Evolutionary conservation across 2,113 vertebrate species (phyloP).

Genomic region (Polypterus senegalus): DNA sequence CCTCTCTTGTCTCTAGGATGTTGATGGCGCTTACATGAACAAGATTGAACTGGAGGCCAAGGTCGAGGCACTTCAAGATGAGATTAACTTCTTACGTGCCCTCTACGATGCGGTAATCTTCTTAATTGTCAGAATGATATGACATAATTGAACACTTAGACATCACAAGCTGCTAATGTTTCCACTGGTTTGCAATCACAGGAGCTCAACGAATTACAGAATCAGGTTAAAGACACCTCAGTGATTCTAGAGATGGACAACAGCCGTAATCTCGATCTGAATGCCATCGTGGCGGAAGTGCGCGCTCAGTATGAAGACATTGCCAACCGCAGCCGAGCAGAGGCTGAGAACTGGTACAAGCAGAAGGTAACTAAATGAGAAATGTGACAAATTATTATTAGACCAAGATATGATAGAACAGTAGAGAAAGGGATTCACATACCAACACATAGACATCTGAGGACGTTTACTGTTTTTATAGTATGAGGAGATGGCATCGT

Average conservation of each 20-base stretch:
- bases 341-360: conserved; percentile 70
- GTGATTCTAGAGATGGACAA: conserved; percentile 87
- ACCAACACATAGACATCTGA: no score
- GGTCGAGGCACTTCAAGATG: conserved; percentile 72
- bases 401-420: no score
- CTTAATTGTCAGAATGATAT: not conserved
- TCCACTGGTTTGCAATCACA: conserved; percentile 25
- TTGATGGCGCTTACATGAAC: conserved; percentile 80
- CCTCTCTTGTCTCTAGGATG: conserved; percentile 49
- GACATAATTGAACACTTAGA: not conserved
- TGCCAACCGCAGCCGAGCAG: conserved; percentile 55
- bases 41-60: conserved; percentile 85
- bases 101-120: conserved; percentile 70
- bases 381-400: no score
- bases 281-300: conserved; percentile 74
- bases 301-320: conserved; percentile 78
- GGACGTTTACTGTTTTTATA: conserved; percentile 21
- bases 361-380: conserved; percentile 50
- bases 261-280: conserved; percentile 69
- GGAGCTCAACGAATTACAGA: conserved; percentile 68
- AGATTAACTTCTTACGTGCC: conserved; percentile 78
- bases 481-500: conserved; percentile 63
- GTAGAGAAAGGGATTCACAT: no score
- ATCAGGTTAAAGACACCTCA: conserved; percentile 72
- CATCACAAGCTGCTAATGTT: not conserved